A percentile compares a stretch with the other conserved stretches of the same genome.
phyloP scores from a whole-genome alignment of 2,888 invertebrate genomes.

The Xanthia togata region DNA sequence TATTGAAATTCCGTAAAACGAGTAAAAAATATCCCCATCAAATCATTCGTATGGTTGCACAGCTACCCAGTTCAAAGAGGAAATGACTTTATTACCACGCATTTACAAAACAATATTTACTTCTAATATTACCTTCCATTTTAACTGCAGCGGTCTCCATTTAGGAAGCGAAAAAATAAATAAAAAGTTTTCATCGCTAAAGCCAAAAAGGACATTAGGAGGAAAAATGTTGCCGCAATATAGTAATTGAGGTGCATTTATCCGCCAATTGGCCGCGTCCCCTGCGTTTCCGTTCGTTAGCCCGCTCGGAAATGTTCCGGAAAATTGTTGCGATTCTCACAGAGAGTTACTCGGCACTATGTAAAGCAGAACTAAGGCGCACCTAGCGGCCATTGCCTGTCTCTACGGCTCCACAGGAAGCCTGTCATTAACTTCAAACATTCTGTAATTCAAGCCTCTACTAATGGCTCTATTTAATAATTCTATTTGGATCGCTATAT shows the following conservation, averaged over 20 bases:
- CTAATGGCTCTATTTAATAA: slow-evolving; percentile 42
- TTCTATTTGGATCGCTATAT: slow-evolving; percentile 29
- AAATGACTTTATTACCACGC: slow-evolving; percentile 16
- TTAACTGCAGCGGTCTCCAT: slow-evolving; percentile 49
- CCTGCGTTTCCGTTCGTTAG: slow-evolving; percentile 89
- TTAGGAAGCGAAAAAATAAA: slow-evolving; percentile 64
- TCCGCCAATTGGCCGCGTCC: slow-evolving; percentile 87
- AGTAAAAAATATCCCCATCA: slow-evolving; percentile 11
- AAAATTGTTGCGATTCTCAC: slow-evolving; percentile 87
- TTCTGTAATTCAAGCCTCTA: slow-evolving; percentile 47
- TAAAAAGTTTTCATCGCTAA: slow-evolving; percentile 71
- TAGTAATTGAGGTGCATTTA: slow-evolving; percentile 88
- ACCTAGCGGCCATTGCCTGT: slow-evolving; percentile 58
- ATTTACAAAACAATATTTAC: slow-evolving; percentile 45
- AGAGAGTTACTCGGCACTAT: slow-evolving; percentile 76
- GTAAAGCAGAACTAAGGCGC: slow-evolving; percentile 78
- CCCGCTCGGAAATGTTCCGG: slow-evolving; percentile 86
- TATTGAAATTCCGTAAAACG: slow-evolving; percentile 30
- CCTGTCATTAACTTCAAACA: slow-evolving; percentile 59
- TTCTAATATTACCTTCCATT: slow-evolving; percentile 45
- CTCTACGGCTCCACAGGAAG: slow-evolving; percentile 54
- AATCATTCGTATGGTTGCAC: slow-evolving; percentile 25
- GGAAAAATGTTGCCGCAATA: slow-evolving; percentile 87
- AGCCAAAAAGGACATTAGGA: slow-evolving; percentile 79
- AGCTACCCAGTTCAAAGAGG: slow-evolving; percentile 23